Conservation (phyloP, 2,888 invertebrate species). For the Lampropteryx suffumata region DNA sequence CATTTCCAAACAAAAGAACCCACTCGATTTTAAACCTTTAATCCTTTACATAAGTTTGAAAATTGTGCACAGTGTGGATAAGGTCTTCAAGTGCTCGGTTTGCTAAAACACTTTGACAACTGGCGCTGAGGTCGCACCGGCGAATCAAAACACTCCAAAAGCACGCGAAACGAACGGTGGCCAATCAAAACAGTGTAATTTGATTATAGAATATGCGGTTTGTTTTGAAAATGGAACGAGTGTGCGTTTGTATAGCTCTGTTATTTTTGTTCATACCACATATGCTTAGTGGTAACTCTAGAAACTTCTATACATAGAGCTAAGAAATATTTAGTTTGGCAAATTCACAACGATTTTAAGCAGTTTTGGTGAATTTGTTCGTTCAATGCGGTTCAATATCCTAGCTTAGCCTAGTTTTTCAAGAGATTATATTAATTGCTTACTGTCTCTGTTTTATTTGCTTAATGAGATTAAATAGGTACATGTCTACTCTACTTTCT, state of each 20-base stretch:
- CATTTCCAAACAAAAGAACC: slow-evolving; percentile 42
- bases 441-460: no score
- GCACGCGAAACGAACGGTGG: slow-evolving; percentile 57
- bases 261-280: background rate
- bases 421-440: no score
- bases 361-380: no score
- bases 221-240: slow-evolving; percentile 58
- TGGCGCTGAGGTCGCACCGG: slow-evolving; percentile 63
- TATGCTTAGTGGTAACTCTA: no score
- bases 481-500: no score
- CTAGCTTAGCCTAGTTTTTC: no score
- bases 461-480: no score
- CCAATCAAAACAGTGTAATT: slow-evolving; percentile 78
- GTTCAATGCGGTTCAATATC: no score
- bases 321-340: no score
- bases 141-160: slow-evolving; percentile 73
- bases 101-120: slow-evolving; percentile 74
- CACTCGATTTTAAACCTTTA: slow-evolving; percentile 35
- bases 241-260: slow-evolving; percentile 20
- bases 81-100: slow-evolving; percentile 45
- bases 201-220: slow-evolving; percentile 60
- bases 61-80: slow-evolving; percentile 21
- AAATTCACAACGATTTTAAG: no score
- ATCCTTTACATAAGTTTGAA: slow-evolving; percentile 7
- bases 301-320: no score